Conservation (phyloP, 2,113 vertebrate species). For the Vidua macroura region DNA sequence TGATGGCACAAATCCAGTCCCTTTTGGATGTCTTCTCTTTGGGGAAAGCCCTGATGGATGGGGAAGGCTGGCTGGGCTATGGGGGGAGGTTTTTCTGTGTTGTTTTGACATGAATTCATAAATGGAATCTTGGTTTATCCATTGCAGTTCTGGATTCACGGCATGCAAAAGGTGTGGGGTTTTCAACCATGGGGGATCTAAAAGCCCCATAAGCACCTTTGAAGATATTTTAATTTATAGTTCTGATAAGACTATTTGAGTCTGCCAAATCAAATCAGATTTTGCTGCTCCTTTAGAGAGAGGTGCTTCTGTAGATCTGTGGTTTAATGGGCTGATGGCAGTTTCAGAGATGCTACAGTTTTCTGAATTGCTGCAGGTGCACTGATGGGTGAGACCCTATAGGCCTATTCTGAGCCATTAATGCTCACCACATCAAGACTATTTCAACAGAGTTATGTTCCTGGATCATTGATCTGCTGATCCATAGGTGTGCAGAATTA, state of each 20-base stretch:
- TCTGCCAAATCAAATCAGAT: not conserved
- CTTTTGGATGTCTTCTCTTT: not conserved
- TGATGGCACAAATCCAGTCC: not conserved
- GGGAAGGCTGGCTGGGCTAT: not conserved
- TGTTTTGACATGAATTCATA: not conserved
- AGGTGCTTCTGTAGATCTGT: not conserved
- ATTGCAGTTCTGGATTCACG: accelerated
- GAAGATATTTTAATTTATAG: not conserved
- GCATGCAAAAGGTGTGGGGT: not conserved
- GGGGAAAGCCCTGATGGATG: not conserved
- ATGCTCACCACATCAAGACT: conserved; percentile 16
- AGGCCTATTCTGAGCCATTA: conserved; percentile 18
- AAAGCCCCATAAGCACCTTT: not conserved
- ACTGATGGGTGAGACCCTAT: conserved; percentile 23
- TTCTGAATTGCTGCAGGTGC: conserved; percentile 13
- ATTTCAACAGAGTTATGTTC: conserved; percentile 35
- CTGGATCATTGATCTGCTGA: conserved; percentile 33
- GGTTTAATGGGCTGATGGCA: not conserved
- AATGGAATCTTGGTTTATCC: not conserved
- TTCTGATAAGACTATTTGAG: not conserved
- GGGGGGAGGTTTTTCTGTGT: not conserved
- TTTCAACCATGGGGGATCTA: not conserved
- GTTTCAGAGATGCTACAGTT: not conserved
- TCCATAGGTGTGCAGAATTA: not conserved
- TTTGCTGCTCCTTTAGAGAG: not conserved